A percentile compares a stretch with the other conserved stretches of the same genome.
These are phyloP conservation scores for Itoplectis maculator DNA, from an alignment of 2,888 invertebrate species.

Conservation along the genomic window DNA sequence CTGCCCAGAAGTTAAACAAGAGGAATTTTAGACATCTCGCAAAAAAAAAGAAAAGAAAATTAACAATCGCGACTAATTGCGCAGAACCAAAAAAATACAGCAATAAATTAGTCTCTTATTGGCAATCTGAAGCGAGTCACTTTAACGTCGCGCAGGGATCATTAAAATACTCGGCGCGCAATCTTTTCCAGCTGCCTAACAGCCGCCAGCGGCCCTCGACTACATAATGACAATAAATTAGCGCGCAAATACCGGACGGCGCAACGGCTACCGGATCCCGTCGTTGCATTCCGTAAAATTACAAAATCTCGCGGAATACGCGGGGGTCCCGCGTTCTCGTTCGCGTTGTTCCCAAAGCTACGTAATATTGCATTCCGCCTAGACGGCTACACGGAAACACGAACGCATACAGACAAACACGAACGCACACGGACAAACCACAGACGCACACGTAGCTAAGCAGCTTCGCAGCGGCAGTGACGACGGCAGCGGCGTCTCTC, in stretches of 20 bases:
- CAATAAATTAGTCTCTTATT: neutral
- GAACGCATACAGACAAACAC: no score
- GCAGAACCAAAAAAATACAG: no score
- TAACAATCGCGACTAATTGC: no score
- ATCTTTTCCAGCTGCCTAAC: neutral
- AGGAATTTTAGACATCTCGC: no score
- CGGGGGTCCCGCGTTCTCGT: no score
- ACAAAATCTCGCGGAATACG: neutral
- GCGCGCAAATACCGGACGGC: neutral
- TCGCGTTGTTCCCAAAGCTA: neutral
- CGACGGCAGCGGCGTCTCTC: neutral
- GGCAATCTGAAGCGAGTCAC: neutral
- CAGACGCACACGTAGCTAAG: no score
- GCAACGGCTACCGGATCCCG: neutral
- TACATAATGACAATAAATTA: neutral
- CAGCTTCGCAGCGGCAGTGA: neutral
- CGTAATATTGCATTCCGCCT: conserved; percentile 46
- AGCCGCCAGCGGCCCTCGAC: no score
- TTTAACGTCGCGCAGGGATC: neutral
- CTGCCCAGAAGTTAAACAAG: no score
- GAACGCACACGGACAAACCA: no score
- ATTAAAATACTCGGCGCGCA: neutral
- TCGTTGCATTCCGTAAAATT: neutral
- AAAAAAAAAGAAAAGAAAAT: no score
- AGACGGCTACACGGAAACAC: neutral